phyloP scores from a whole-genome alignment of 2,888 invertebrate species.

The Drosophila yooni region DNA sequence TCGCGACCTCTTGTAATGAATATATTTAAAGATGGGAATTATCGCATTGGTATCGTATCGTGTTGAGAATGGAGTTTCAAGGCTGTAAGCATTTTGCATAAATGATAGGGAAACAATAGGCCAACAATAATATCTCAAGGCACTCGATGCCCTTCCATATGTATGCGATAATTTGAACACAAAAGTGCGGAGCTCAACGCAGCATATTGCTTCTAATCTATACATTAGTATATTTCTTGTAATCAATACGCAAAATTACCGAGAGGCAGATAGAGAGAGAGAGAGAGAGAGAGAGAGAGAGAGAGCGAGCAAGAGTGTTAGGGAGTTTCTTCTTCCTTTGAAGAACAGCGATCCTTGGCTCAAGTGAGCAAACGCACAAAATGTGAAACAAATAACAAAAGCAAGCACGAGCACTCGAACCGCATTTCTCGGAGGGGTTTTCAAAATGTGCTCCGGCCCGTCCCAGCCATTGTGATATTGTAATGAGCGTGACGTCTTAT shows the following conservation, averaged over 20 bases:
- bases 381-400: constrained; percentile 78
- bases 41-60: constrained; percentile 61
- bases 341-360: constrained; percentile 62
- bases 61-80: constrained; percentile 9
- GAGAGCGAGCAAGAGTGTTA: neutral
- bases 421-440: constrained; percentile 38
- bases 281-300: neutral
- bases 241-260: constrained; percentile 61
- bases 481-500: constrained; percentile 73
- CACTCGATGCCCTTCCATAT: constrained; percentile 57
- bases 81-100: constrained; percentile 69
- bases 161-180: constrained; percentile 73
- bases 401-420: constrained; percentile 37
- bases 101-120: constrained; percentile 75
- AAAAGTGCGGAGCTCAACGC: constrained; percentile 56
- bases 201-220: constrained; percentile 70
- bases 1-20: constrained; percentile 72
- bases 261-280: neutral
- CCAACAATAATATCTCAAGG: constrained; percentile 60
- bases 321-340: constrained; percentile 38
- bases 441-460: constrained; percentile 5
- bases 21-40: constrained; percentile 75
- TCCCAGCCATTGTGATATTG: constrained; percentile 55
- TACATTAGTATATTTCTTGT: constrained; percentile 47
- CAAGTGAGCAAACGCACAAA: constrained; percentile 70